Evolutionary conservation across 1,140 invertebrate species (phyloP), one percentile per base, ranked within the genome.

Genomic region (Panagrolaimus sp.): DNA sequence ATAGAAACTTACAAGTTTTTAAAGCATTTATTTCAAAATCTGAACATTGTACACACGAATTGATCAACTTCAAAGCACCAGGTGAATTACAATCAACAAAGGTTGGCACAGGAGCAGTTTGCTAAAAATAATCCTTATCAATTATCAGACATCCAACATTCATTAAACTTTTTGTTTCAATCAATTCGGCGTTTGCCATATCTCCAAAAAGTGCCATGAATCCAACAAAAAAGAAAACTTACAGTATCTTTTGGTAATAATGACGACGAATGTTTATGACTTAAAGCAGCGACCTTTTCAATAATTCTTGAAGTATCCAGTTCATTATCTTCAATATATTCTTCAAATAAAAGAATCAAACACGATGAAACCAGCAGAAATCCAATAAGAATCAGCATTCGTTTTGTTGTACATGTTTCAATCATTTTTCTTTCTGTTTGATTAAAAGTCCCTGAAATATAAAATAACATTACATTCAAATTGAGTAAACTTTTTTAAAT

Each of bases 261-360:
- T 38, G 32, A 2, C 7, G 32, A 38, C 2, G 32, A 38, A 38
- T 38, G 32, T 38, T 38, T 38, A 7, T 38, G 32, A 38, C 32
- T 14, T 8, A 58, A 58, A 2, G 21, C 28, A 12, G 28, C 28
- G 1, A 58, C 52, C 5, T 58, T 58, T 10, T 58, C 52, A 14
- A 55, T 71, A n/a, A 71, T 17, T 65, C 44, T 58, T 21, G 43
- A 71, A 38, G 21, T 72, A 24, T 71, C 70, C 10, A 71, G 28
- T 24, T 71, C 70, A 24, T 21, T 58, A n/a, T 71, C 70, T 24
- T 71, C 70, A 12, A 71, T 21, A 66, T 71, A 71, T 28, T 71
- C 70, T 63, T 71, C 70, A 28, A 71, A 65, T n/a, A 72, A 62
- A n/a, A 71, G 32, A 28, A 71, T 71, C 14, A 62, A 15, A 7